Base-by-base conservation (phyloP, 2,113 vertebrate genomes). In the Camarhynchus parvulus region DNA sequence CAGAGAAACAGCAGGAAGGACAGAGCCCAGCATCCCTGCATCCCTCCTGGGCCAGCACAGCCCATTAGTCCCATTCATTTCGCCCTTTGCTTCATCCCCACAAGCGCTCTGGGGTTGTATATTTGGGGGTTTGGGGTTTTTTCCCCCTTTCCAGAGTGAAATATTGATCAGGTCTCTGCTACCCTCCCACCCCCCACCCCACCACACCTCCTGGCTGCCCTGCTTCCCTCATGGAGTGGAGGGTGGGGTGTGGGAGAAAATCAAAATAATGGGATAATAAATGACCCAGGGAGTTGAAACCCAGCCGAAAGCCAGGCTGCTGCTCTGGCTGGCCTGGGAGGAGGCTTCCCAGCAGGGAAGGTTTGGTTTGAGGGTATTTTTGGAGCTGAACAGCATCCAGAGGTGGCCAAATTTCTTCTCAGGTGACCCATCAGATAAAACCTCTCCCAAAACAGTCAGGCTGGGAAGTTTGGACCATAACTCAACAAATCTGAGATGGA, bases 181-280 rank as follows among this genome's bases (percentile, higher is more conserved):
- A 18, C 42, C 11, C 16, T 23, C 27, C 19, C 20, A 10, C 8
- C 5, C 8, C 11, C 1, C 9, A 46, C 2, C 15, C 15, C 24
- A 22, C 17, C 5, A 1, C 3, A 4, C n/a, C 15, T 9, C 14
- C 52, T 55, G 87, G 62, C 58, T 83, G 84, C 39, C 5, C 4
- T 15, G 31, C 58, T 80, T 63, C 58, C 52, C 56, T 24, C 47
- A 31, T 35, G 70, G 61, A 73, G 23, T 3, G 0, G n/a, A 62
- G n/a, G 22, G 28, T 46, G 46, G 35, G 30, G 15, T 16, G 19
- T 55, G 35, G 63, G 19, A 89, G 59, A 50, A 89, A 94, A 87
- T 89, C 35, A 91, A 67, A 94, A 27, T 68, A 84, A 33, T 18
- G 18, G 35, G 21, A 64, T 84, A 73, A 91, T 83, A 86, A 89